phyloP scores from a whole-genome alignment of 2,888 invertebrate genomes.

The Iselma pallidipennis region DNA sequence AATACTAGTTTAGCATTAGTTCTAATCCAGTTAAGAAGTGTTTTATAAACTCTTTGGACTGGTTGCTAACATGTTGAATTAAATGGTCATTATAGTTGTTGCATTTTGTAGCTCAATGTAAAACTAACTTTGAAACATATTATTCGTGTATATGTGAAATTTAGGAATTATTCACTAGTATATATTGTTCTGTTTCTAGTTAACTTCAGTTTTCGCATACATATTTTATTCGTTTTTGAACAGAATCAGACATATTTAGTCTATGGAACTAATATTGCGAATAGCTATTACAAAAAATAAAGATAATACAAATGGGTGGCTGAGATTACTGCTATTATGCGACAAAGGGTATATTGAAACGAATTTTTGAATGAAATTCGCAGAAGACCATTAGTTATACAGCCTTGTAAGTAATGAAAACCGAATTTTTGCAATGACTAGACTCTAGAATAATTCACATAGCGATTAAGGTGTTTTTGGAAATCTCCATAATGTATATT shows the following conservation, averaged over 20 bases:
- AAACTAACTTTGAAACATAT: slow-evolving; percentile 2
- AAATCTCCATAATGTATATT: neutral
- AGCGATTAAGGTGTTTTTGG: neutral
- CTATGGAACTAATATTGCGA: too few relatives aligned
- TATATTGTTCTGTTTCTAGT: too few relatives aligned
- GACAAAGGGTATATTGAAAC: too few relatives aligned
- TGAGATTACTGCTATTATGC: too few relatives aligned
- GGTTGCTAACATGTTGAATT: slow-evolving; percentile 12
- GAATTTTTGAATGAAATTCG: neutral
- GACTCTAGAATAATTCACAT: neutral
- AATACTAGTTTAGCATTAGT: too few relatives aligned
- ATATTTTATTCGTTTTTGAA: too few relatives aligned
- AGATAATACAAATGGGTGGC: too few relatives aligned
- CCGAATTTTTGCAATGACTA: neutral
- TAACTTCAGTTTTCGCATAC: too few relatives aligned
- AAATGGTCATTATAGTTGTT: slow-evolving; percentile 6
- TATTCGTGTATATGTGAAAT: neutral
- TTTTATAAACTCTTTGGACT: slow-evolving; percentile 9
- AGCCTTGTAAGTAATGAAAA: neutral
- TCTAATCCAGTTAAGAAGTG: slow-evolving; percentile 15
- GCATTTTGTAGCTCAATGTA: slow-evolving; percentile 2
- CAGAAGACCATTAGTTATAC: neutral
- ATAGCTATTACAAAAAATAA: too few relatives aligned
- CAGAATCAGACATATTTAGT: too few relatives aligned
- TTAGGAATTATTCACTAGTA: too few relatives aligned